phyloP scores from a whole-genome alignment of 2,888 invertebrate species.

The Eupithecia centaureata region DNA sequence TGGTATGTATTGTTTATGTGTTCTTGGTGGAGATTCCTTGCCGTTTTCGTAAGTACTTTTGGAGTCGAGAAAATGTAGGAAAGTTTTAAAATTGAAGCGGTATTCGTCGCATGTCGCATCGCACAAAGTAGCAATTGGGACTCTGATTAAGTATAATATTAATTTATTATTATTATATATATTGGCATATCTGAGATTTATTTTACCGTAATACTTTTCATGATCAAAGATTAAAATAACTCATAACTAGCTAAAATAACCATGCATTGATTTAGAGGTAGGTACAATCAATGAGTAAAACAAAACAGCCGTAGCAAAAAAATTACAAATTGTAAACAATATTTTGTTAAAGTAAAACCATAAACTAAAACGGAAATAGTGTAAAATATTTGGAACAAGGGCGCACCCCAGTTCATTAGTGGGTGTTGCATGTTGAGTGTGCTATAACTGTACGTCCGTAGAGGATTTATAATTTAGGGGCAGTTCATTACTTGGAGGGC shows the following conservation, averaged over 20 bases:
- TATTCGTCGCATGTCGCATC: neutral
- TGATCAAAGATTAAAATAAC: neutral
- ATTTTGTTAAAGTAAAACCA: neutral
- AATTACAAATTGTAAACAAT: constrained; percentile 1
- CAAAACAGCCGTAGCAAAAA: neutral
- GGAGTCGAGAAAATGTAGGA: neutral
- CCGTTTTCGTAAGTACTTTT: constrained; percentile 40
- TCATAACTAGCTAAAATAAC: neutral
- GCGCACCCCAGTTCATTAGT: constrained; percentile 33
- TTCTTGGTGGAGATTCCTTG: constrained; percentile 49
- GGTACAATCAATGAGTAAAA: neutral
- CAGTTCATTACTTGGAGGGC: neutral
- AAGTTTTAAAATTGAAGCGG: neutral
- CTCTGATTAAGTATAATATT: neutral
- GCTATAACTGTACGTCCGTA: constrained; percentile 15
- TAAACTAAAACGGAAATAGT: constrained; percentile 25
- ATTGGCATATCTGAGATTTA: too few species aligned
- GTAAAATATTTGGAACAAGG: constrained; percentile 35
- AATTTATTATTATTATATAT: too few species aligned
- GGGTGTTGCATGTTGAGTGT: constrained; percentile 32
- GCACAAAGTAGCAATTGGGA: neutral
- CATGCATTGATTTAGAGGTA: neutral
- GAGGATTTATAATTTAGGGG: constrained; percentile 5
- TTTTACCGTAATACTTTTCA: neutral
- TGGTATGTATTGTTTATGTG: constrained; percentile 58